Evolutionary conservation across 1,140 invertebrate genomes (phyloP), one percentile per base, ranked within the genome.

Genomic region (Drosophila insularis): DNA sequence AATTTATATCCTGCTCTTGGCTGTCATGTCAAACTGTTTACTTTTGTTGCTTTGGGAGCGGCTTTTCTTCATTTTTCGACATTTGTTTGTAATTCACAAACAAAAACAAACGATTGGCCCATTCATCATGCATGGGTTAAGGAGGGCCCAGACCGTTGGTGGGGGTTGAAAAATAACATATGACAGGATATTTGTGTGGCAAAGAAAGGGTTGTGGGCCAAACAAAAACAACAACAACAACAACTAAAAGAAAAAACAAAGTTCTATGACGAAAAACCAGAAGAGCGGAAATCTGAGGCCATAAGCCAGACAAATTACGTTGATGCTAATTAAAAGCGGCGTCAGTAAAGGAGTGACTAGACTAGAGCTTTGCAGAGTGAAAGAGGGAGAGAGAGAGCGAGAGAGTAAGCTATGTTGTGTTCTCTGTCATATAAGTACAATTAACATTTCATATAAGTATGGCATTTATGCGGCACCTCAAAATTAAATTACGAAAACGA

Each of bases 301-400:
- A 40, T 40, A 61, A 56, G 60, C 58, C 65, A 75, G 21, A 69
- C 60, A 72, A 78, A 82, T 74, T 76, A 82, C 80, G 63, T 80
- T 89, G 84, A 84, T 84, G 80, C 71, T 89, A 89, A 89, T 89
- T 89, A 89, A 89, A 84, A 80, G 77, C 77, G 56, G 40, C 63
- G 69, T 61, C 68, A 61, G 55, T 31, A 19, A 74, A 58, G 39
- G 31, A 68, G 40, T 27, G 32, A 58, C 43, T 14, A 46, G 43
- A 14, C 40, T 13, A 43, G 8, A 46, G 6, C 27, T 27, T 27
- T 27, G 2, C 7, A 19, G 40, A 46, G 37, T 13, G 37, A 39
- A 2, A 39, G 37, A 39, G 13, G n/a, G 8, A 39, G 10, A 39
- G 2, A 1, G 39, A 40, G 40, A 14, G 40, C 4, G n/a, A 21